phyloP scores from a whole-genome alignment of 2,797 vertebrate species.

The Melanotaenia parkinsoni region DNA sequence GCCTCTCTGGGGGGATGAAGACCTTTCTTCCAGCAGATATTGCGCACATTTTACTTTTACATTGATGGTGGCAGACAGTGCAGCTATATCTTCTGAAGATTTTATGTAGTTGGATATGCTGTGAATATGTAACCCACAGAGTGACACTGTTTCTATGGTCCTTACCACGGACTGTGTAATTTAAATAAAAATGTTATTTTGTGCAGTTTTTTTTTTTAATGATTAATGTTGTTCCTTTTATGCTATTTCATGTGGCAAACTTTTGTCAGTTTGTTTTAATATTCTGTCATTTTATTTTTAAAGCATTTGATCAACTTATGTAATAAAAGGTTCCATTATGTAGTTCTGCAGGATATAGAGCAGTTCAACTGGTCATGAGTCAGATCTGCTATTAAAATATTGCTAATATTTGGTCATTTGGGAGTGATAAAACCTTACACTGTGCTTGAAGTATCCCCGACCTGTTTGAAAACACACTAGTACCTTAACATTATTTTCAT shows the following conservation, averaged over 20 bases:
- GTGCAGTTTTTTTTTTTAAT: too few species aligned
- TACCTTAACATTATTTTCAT: background rate
- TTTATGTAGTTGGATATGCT: too few species aligned
- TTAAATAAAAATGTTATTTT: too few species aligned
- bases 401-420: background rate
- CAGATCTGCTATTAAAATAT: background rate
- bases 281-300: background rate
- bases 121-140: too few species aligned
- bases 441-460: background rate
- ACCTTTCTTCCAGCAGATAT: background rate
- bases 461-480: background rate
- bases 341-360: background rate
- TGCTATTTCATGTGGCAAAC: background rate
- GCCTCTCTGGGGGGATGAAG: background rate
- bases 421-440: background rate
- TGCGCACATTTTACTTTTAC: constrained; percentile 4
- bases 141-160: too few species aligned
- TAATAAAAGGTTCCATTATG: background rate
- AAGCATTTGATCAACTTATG: background rate
- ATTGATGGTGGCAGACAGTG: background rate
- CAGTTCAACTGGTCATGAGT: background rate
- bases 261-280: background rate
- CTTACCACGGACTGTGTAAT: too few species aligned
- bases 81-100: too few species aligned
- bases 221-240: background rate